Evolutionary conservation across 2,113 vertebrate species (phyloP), one percentile per base, ranked within the genome.

Genomic region (Planiliza haematocheilus): DNA sequence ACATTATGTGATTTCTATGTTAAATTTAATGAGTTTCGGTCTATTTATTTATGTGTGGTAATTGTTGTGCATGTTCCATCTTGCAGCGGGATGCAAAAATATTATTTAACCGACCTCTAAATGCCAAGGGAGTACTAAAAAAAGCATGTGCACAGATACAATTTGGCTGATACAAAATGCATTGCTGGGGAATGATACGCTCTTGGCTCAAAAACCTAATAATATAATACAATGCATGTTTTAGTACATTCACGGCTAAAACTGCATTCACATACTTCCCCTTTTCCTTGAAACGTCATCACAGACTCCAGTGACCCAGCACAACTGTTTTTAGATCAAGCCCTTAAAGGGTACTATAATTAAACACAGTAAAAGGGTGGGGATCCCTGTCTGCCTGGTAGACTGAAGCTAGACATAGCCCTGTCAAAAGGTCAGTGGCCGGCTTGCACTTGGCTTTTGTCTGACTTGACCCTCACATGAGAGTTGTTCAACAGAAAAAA

Each of bases 391-490:
- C 71, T 63, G 80, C 74, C 71, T 82, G 70, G 50, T 58, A 16
- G 38, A 39, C 24, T 56, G 11, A 72, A 67, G 20, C 51, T 18
- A 65, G 43, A 76, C 74, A 4, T 60, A 62, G 60, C 68, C 55
- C 45, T 70, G 11, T 30, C n/a, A 37, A 64, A 78, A 83, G 86
- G 84, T 88, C 84, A 86, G 30, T 0, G 59, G 55, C 21, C 41
- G 59, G 17, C 18, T 73, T 16, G n/a, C 37, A 75, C 84, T 82
- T 80, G 81, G n/a, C 37, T 78, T 86, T 82, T 82, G 81, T 86
- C 21, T 45, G 50, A 52, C 53, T 78, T 88, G 51, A 65, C 20
- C 49, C 39, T 63, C 24, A 46, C 11, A 59, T 11, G 4, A 11
- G 57, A 45, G 10, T 14, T 63, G 21, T 13, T 46, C 11, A 41